These are phyloP conservation scores for Dasypolia templi DNA, from an alignment of 2,888 invertebrate species.

Conservation along the genomic window DNA sequence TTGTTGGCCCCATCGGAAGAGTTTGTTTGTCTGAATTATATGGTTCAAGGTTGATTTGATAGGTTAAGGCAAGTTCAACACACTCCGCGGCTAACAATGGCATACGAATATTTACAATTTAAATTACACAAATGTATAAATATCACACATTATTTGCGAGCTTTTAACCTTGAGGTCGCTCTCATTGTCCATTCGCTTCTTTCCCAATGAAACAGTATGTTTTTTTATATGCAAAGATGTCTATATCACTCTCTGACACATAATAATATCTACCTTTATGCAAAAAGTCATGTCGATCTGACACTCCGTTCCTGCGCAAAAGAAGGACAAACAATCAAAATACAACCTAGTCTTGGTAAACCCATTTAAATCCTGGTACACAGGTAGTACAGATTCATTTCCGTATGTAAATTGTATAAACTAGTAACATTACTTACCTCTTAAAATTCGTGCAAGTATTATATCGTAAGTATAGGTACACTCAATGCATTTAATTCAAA, in stretches of 20 bases:
- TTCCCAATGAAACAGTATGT: neutral
- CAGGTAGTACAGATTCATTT: no score
- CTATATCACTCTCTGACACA: no score
- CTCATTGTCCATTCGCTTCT: no score
- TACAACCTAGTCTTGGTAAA: no score
- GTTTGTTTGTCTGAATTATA: no score
- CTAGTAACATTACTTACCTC: neutral
- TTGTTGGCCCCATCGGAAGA: no score
- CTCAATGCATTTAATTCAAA: conserved; percentile 3
- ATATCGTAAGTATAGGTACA: neutral
- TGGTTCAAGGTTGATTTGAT: no score
- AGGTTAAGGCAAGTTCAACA: neutral
- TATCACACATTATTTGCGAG: neutral
- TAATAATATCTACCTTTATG: no score
- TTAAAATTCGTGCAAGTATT: conserved; percentile 13
- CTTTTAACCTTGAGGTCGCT: neutral
- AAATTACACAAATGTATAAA: neutral
- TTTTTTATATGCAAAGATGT: neutral
- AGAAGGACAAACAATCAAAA: neutral
- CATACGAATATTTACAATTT: neutral
- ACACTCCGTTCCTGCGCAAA: no score
- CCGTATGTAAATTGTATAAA: conserved; percentile 2
- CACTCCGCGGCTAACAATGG: neutral
- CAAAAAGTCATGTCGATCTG: no score
- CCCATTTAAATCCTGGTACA: conserved; percentile 12